Base-by-base conservation (phyloP, 2,113 vertebrate genomes). In the Isichthys henryi region DNA sequence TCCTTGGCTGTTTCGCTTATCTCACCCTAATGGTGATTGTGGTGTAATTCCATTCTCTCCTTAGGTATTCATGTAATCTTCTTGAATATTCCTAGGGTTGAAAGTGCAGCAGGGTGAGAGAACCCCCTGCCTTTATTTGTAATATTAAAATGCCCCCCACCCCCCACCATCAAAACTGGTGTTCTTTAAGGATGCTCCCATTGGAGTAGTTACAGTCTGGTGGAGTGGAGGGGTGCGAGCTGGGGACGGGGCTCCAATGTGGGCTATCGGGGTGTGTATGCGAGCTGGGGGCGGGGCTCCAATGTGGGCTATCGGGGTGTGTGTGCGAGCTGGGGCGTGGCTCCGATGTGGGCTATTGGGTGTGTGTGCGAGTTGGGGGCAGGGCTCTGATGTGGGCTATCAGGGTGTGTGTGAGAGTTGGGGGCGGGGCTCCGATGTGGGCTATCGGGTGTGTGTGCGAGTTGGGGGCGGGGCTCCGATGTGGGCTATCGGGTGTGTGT, bases 51-150 rank as follows among this genome's bases (percentile, higher is more conserved):
- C n/a, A 23, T 53, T 52, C 48, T 35, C 19, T 86, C 49, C 49
- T 49, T 86, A n/a, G 49, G 15, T 53, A 52, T 52, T 86, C 7
- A 52, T 86, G 84, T 49, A 86, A 86, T 86, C 48, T 86, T n/a
- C n/a, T 5, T 5, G 49, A 46, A 86, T 86, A 52, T n/a, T 49
- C 11, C 35, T 45, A 50, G 49, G 84, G 48, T 52, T 49, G 49
- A 86, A 46, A 52, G 27, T 27, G 48, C 46, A 50, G 48, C n/a
- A n/a, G 82, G 82, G 39, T 15, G 21, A 77, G 31, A 39, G 15
- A 77, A 77, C 9, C n/a, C 62, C n/a, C n/a, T 8, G n/a, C 19
- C 83, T 39, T 39, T 39, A 39, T 39, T 39, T 39, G 35, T 39
- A 39, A 27, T 66, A 66, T 27, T 66, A 66, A 66, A 27, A 15